These are phyloP conservation scores for Xiphorhynchus erythropygius DNA, from an alignment of 2,797 vertebrate species.

Conservation along the genomic window DNA sequence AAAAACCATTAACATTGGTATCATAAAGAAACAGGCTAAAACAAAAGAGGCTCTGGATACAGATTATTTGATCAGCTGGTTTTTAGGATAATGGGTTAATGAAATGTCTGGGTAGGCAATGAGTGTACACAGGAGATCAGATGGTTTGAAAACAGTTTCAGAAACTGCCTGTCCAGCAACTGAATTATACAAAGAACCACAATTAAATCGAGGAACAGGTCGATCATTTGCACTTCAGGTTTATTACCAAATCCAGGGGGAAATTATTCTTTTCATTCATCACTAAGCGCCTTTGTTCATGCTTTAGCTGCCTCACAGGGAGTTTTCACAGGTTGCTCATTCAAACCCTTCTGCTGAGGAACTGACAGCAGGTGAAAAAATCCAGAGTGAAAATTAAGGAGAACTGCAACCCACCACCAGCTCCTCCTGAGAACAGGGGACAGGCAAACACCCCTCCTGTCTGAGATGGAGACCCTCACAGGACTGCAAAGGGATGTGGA, in stretches of 20 bases:
- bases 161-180: not conserved
- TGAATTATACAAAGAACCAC: not conserved
- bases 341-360: not conserved
- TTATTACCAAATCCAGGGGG: not conserved
- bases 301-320: not conserved
- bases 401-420: not conserved
- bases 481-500: not conserved
- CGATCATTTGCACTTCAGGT: not conserved
- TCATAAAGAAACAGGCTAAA: not conserved
- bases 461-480: rapidly evolving
- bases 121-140: not conserved
- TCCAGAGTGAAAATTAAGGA: not conserved
- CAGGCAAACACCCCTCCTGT: not conserved
- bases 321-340: not conserved
- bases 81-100: slow-evolving; percentile 11
- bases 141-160: not conserved
- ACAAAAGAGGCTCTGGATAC: not conserved
- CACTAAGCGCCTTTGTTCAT: not conserved
- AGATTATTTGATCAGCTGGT: not conserved
- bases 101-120: not conserved
- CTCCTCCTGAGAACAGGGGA: rapidly evolving
- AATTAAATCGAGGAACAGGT: not conserved
- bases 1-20: not conserved
- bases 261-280: not conserved
- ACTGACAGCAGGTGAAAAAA: not conserved